Base-by-base conservation (phyloP, 1,140 invertebrate species). In the Cyclina sinensis region DNA sequence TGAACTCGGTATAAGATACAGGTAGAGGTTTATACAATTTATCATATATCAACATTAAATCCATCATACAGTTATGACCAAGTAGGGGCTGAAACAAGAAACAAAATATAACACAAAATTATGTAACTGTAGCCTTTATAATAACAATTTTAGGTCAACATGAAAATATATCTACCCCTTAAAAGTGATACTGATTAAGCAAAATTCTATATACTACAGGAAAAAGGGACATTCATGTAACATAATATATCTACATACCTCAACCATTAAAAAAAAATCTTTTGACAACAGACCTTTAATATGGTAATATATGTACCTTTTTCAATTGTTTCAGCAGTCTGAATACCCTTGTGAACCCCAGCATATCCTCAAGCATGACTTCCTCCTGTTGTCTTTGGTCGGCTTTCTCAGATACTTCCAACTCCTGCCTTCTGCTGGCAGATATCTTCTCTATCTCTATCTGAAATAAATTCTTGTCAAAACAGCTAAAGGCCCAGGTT, bases 61-160 rank as follows among this genome's bases (percentile, higher is more conserved):
- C 98, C 81, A 97, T 93, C 59, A 97, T 96, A 39, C 97, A 92
- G 95, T 98, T 98, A 94, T 98, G 97, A 0, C 97, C 97, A 48
- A 98, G 94, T 51, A 98, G 96, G 35, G 97, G 97, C 95, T 95
- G 89, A 74, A 93, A n/a, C n/a, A n/a, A n/a, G n/a, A n/a, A n/a
- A n/a, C n/a, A n/a, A n/a, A n/a, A n/a, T n/a, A n/a, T n/a, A n/a
- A n/a, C n/a, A n/a, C n/a, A n/a, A n/a, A n/a, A n/a, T n/a, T n/a
- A n/a, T n/a, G n/a, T n/a, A n/a, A n/a, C n/a, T n/a, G n/a, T n/a
- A n/a, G n/a, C n/a, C n/a, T n/a, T n/a, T n/a, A n/a, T n/a, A n/a
- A n/a, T n/a, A n/a, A n/a, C n/a, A n/a, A n/a, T n/a, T n/a, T n/a
- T n/a, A n/a, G n/a, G n/a, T n/a, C n/a, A n/a, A n/a, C n/a, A n/a